Percentiles rank a stretch among this genome's conserved stretches.
These are phyloP conservation scores for Ailuropoda melanoleuca DNA, from an alignment of 2,113 vertebrate genomes.

Conservation along the genomic window DNA sequence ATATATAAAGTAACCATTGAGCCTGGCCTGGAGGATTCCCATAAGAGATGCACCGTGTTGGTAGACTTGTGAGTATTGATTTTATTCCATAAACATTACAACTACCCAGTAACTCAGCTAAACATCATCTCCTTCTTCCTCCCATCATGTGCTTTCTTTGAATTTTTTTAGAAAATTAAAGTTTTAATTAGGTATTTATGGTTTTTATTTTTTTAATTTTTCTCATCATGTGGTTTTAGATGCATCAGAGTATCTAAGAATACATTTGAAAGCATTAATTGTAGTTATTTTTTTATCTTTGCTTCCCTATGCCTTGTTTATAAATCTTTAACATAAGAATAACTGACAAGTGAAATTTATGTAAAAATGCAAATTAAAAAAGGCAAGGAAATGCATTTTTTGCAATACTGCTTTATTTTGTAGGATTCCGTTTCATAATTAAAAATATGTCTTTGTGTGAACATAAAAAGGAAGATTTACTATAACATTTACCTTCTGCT, in stretches of 20 bases:
- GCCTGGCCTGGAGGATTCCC: background rate
- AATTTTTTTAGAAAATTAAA: background rate
- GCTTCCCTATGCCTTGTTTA: background rate
- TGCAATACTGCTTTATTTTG: slow-evolving; percentile 13
- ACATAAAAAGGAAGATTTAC: slow-evolving; percentile 30
- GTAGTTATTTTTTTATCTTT: background rate
- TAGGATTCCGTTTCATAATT: slow-evolving; percentile 3
- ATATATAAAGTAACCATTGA: background rate
- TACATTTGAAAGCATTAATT: background rate
- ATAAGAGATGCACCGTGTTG: background rate
- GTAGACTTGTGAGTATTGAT: background rate
- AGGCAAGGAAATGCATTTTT: background rate
- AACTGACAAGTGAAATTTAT: background rate
- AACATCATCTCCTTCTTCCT: background rate
- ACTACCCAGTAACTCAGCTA: background rate
- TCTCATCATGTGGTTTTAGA: background rate
- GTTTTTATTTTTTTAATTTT: background rate
- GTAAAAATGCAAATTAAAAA: background rate
- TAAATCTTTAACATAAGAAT: background rate
- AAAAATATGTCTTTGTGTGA: slow-evolving; percentile 17
- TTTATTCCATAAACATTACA: background rate
- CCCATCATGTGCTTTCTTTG: background rate
- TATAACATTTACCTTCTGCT: slow-evolving; percentile 12
- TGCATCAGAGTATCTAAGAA: background rate
- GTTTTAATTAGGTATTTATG: background rate